Evolutionary conservation across 2,888 invertebrate genomes (phyloP).

Genomic region (Drosophila algonquin): DNA sequence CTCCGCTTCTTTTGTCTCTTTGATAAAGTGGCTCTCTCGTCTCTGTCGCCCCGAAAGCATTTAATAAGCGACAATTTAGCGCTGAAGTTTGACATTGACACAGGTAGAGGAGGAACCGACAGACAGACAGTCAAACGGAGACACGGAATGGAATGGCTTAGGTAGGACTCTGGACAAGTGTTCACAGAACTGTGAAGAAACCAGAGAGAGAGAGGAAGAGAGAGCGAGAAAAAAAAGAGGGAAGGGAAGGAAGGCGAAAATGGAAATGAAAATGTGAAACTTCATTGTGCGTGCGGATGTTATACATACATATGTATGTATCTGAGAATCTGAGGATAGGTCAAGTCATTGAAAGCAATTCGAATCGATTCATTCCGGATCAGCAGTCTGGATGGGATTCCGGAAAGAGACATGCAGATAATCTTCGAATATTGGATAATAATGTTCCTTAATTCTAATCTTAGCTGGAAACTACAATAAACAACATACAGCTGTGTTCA

Average conservation of each 20-base stretch:
- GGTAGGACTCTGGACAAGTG: slow-evolving; percentile 32
- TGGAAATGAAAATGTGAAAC: slow-evolving; percentile 5
- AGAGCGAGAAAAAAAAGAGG: not conserved
- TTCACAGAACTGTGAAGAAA: not conserved
- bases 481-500: not conserved
- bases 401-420: slow-evolving; percentile 3
- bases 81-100: slow-evolving; percentile 73
- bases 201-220: not conserved
- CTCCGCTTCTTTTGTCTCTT: slow-evolving; percentile 9
- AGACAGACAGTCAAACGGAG: not conserved
- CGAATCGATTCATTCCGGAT: slow-evolving; percentile 12
- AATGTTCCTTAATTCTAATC: not conserved
- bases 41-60: slow-evolving; percentile 33
- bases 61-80: slow-evolving; percentile 79
- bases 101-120: slow-evolving; percentile 52
- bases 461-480: not conserved
- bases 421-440: slow-evolving; percentile 8
- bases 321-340: slow-evolving; percentile 24
- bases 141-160: not conserved
- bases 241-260: not conserved
- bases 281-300: slow-evolving; percentile 38
- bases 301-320: slow-evolving; percentile 8
- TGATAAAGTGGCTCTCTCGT: slow-evolving; percentile 49
- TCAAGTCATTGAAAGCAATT: slow-evolving; percentile 28
- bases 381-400: not conserved